Base-by-base conservation (phyloP, 2,797 vertebrate species). In the Labeo calbasu region DNA sequence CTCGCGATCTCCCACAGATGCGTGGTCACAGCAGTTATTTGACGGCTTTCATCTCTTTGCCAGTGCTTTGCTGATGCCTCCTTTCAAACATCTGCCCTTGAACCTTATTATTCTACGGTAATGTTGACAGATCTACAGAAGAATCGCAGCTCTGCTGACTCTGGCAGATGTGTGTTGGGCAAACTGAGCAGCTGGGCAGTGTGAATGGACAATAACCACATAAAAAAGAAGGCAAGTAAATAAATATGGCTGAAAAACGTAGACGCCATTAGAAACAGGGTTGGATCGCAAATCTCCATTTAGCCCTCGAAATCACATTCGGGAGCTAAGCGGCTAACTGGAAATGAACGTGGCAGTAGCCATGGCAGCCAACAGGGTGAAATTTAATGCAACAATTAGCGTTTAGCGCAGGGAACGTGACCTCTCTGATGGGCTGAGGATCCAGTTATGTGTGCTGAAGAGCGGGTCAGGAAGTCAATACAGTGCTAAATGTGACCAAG, bases 21-120 rank as follows among this genome's bases (percentile, higher is more conserved):
- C 25, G 50, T 80, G 85, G 90, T 88, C 90, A 92, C 90, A 93
- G 92, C 90, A 90, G 88, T 92, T 90, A 90, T 92, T 93, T 92
- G 90, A 91, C 91, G 88, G 85, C 87, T 89, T 90, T 91, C 76
- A 87, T 91, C 88, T 90, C 88, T 93, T 92, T 89, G 87, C 88
- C 87, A 23, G 21, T 59, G 36, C 8, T 59, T 59, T 76, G 32
- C 51, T n/a, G 32, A 76, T 57, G 3, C 6, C 19, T 76, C 72
- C 17, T 23, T 77, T 61, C 73, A 92, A 91, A 90, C 90, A 93
- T 92, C 89, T 92, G 91, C 78, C 40, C 76, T 66, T 23, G 19
- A 87, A 89, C 83, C 36, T 79, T 87, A 71, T 85, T 72, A 68
- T 86, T 88, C 84, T 77, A 78, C 84, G 36, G n/a, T 9, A 59